These are phyloP conservation scores for Australoheros facetus DNA, from an alignment of 2,797 vertebrate genomes.

Conservation along the genomic window DNA sequence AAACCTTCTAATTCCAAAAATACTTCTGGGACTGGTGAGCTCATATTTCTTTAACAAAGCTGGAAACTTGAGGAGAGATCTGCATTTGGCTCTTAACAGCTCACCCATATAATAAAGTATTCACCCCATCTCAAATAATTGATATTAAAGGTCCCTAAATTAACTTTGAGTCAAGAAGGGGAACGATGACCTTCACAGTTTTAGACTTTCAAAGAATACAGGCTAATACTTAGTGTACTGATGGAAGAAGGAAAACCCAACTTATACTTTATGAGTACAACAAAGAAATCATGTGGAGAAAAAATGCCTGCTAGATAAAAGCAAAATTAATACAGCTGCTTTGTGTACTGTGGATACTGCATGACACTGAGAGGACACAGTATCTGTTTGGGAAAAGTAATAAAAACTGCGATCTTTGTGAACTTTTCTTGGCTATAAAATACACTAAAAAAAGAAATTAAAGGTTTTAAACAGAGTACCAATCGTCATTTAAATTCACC, in stretches of 20 bases:
- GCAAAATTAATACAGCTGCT: slow-evolving; percentile 4
- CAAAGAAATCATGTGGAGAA: neutral
- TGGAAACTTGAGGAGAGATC: slow-evolving; percentile 24
- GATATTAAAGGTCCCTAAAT: slow-evolving; percentile 52
- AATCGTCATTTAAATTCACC: slow-evolving; percentile 10
- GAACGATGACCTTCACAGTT: slow-evolving; percentile 28
- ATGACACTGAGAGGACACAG: neutral
- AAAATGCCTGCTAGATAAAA: neutral
- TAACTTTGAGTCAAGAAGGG: slow-evolving; percentile 24
- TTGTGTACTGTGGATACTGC: neutral
- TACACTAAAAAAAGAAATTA: neutral
- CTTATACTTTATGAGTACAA: slow-evolving; percentile 9
- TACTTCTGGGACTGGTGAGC: slow-evolving; percentile 18
- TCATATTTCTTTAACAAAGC: slow-evolving; percentile 38
- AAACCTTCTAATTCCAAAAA: slow-evolving; percentile 34
- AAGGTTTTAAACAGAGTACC: neutral
- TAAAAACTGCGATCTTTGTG: neutral
- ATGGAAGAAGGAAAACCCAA: slow-evolving; percentile 5
- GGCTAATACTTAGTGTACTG: slow-evolving; percentile 3
- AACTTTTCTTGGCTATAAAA: neutral
- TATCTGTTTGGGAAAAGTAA: neutral
- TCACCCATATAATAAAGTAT: slow-evolving; percentile 59
- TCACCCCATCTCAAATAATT: slow-evolving; percentile 68
- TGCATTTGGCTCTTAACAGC: slow-evolving; percentile 39
- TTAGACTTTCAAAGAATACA: slow-evolving; percentile 5